A percentile compares a stretch with the other conserved stretches of the same genome.
Evolutionary conservation across 2,797 vertebrate species (phyloP).

Genomic region (Argentina silus): DNA sequence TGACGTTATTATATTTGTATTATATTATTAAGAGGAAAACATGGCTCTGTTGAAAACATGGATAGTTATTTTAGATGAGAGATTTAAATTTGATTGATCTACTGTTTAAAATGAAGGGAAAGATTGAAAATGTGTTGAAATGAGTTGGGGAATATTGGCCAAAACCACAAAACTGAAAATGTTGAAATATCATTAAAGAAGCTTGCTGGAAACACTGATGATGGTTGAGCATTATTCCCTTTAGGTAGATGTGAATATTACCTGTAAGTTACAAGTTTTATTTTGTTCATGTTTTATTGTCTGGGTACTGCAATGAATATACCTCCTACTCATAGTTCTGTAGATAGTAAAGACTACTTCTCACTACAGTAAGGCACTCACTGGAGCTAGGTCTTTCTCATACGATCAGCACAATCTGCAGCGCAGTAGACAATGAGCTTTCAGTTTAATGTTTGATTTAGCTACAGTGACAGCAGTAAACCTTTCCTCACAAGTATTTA

Average conservation of each 20-base stretch:
- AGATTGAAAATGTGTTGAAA: constrained; percentile 40
- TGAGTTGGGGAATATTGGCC: constrained; percentile 58
- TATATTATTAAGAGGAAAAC: constrained; percentile 59
- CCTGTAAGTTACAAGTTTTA: background rate
- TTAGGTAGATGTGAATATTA: background rate
- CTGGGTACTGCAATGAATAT: too few species aligned
- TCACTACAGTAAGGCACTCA: too few species aligned
- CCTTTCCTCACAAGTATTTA: too few species aligned
- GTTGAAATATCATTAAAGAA: constrained; percentile 84
- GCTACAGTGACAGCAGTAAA: too few species aligned
- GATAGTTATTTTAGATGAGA: constrained; percentile 80
- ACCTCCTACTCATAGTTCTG: too few species aligned
- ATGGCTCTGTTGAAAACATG: constrained; percentile 51
- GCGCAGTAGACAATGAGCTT: too few species aligned
- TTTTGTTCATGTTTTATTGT: background rate
- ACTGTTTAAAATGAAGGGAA: constrained; percentile 72
- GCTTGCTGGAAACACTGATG: constrained; percentile 63
- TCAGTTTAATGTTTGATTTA: too few species aligned
- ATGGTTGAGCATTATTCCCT: background rate
- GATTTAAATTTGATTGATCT: constrained; percentile 86
- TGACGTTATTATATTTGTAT: constrained; percentile 80
- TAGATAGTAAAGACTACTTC: too few species aligned
- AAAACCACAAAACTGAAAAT: constrained; percentile 54
- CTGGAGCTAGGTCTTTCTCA: too few species aligned
- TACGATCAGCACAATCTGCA: too few species aligned